These are phyloP conservation scores for Crotalus tigris DNA, from an alignment of 2,113 vertebrate genomes.

Conservation along the genomic window DNA sequence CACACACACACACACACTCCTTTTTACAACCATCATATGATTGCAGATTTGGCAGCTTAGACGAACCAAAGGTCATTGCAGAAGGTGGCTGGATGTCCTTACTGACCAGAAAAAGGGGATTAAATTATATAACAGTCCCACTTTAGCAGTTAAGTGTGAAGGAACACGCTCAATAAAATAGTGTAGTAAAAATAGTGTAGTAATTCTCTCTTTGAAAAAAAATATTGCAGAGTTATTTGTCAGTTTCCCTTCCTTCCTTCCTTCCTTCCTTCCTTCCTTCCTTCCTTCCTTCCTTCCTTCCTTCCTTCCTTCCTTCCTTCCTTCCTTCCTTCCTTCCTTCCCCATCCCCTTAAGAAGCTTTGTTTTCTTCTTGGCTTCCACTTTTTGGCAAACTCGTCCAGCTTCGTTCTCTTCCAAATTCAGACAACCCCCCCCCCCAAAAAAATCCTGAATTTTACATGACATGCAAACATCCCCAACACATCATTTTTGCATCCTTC, in stretches of 20 bases:
- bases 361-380: too few relatives aligned
- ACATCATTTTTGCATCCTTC: neutral
- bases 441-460: too few relatives aligned
- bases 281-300: too few relatives aligned
- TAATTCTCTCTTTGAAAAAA: neutral
- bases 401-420: neutral
- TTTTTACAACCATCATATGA: conserved; percentile 60
- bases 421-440: neutral
- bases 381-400: neutral
- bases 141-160: neutral
- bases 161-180: too few relatives aligned
- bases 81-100: conserved; percentile 30
- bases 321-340: too few relatives aligned
- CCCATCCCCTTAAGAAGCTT: too few relatives aligned
- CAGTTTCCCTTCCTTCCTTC: too few relatives aligned
- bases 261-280: too few relatives aligned
- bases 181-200: too few relatives aligned
- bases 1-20: neutral
- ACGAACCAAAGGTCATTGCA: conserved; percentile 44
- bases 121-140: neutral
- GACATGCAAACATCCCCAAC: too few relatives aligned
- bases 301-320: too few relatives aligned
- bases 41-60: conserved; percentile 2
- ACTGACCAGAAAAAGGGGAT: conserved; percentile 22
- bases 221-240: neutral